Percentiles rank a stretch among this genome's conserved stretches.
Evolutionary conservation across 2,888 invertebrate genomes (phyloP).

Genomic region (Pristionchus exspectatus): DNA sequence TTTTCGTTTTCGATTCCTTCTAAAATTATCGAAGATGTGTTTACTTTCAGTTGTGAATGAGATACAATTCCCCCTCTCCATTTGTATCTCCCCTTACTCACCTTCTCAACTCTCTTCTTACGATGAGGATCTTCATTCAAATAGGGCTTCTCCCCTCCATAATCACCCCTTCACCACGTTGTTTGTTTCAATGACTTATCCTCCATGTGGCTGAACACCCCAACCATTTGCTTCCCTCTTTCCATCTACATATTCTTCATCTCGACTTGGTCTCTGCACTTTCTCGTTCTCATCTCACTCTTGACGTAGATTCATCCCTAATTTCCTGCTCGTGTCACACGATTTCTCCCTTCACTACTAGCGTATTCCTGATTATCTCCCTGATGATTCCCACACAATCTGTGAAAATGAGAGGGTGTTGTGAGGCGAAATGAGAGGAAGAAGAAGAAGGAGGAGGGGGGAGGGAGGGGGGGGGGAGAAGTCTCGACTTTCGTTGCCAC

Average conservation of each 20-base stretch:
- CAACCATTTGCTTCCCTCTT: not conserved
- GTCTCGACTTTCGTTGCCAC: conserved; percentile 2
- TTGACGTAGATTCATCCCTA: not conserved
- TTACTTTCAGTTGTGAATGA: not conserved
- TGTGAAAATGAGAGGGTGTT: conserved; percentile 40
- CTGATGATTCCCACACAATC: conserved; percentile 30
- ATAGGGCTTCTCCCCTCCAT: not conserved
- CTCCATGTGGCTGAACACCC: not conserved
- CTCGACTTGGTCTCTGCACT: conserved; percentile 2
- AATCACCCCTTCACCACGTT: not conserved
- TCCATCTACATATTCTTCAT: not conserved
- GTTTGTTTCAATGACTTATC: not conserved
- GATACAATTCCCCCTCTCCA: not conserved
- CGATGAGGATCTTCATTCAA: not conserved
- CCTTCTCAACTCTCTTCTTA: not conserved
- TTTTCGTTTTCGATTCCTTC: not conserved
- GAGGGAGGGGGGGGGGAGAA: conserved; percentile 12
- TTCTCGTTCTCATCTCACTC: not conserved
- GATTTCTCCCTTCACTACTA: not conserved
- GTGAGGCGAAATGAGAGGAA: not conserved
- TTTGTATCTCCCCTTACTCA: not conserved
- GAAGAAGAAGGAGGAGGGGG: not conserved
- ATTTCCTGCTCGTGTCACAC: not conserved
- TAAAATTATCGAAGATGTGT: not conserved
- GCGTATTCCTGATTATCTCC: conserved; percentile 6